A percentile compares a stretch with the other conserved stretches of the same genome.
Conservation (phyloP, 2,888 invertebrate species). For the Ceraclea dissimilis region DNA sequence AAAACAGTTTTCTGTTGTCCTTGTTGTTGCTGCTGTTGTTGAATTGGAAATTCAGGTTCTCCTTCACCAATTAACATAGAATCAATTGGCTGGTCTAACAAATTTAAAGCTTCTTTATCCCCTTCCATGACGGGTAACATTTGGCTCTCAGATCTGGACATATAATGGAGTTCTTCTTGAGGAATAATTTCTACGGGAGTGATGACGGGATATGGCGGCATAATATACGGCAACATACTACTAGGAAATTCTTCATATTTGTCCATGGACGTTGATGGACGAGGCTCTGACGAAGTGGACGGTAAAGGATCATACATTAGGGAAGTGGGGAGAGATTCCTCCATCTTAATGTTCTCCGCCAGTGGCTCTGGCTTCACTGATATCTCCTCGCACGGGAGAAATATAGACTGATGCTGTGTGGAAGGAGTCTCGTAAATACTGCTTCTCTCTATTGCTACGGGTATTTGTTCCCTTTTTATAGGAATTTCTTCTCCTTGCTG, state of each 20-base stretch:
- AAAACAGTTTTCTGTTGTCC: constrained; percentile 34
- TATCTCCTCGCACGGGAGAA: constrained; percentile 2
- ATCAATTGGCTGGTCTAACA: constrained; percentile 33
- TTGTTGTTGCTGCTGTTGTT: constrained; percentile 30
- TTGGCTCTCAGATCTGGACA: neutral
- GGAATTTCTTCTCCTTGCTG: neutral
- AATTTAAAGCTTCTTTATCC: constrained; percentile 28
- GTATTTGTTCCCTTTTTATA: constrained; percentile 2
- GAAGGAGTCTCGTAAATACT: constrained; percentile 5
- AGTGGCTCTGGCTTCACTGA: constrained; percentile 13
- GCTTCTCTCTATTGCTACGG: neutral
- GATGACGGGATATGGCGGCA: constrained; percentile 38
- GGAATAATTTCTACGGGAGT: constrained; percentile 37
- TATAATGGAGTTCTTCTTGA: constrained; percentile 24
- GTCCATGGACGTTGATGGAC: constrained; percentile 12
- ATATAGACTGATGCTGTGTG: neutral
- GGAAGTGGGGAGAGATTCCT: constrained; percentile 5
- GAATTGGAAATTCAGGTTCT: constrained; percentile 32
- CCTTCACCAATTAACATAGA: constrained; percentile 39
- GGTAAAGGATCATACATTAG: constrained; percentile 4
- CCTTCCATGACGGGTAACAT: constrained; percentile 1
- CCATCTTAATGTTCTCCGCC: constrained; percentile 12
- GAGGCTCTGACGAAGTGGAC: constrained; percentile 11
- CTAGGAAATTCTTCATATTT: constrained; percentile 12
- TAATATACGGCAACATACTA: constrained; percentile 11